phyloP scores from a whole-genome alignment of 2,888 invertebrate species.

The Tanytarsus gracilentus region DNA sequence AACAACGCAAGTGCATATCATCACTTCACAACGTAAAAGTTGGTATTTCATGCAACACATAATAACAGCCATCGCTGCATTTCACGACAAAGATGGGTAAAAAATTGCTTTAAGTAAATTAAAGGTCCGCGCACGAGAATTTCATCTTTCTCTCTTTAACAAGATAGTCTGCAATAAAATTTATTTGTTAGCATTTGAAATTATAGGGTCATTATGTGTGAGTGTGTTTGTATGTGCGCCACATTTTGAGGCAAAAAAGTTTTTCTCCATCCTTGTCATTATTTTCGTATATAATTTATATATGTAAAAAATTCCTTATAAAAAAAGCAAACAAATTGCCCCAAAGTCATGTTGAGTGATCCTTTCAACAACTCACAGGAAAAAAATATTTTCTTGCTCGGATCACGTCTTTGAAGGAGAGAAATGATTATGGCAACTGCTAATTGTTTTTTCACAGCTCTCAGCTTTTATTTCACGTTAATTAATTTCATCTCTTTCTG shows the following conservation, averaged over 20 bases:
- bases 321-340: too few species aligned
- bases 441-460: slow-evolving; percentile 24
- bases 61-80: too few species aligned
- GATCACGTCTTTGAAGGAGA: not conserved
- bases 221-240: too few species aligned
- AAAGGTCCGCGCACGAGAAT: not conserved
- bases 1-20: too few species aligned
- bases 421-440: slow-evolving; percentile 23
- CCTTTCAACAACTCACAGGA: too few species aligned
- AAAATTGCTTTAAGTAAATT: not conserved
- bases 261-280: not conserved
- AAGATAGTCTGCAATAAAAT: slow-evolving; percentile 1
- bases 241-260: not conserved
- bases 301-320: too few species aligned
- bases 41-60: too few species aligned
- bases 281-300: slow-evolving; percentile 1
- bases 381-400: not conserved
- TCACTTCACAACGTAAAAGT: too few species aligned
- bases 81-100: not conserved
- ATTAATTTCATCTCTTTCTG: slow-evolving; percentile 17
- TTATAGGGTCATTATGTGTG: slow-evolving; percentile 6
- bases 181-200: slow-evolving; percentile 12
- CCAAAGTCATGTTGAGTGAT: too few species aligned
- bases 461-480: not conserved
- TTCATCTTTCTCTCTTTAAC: too few species aligned